Percentiles rank a stretch among this genome's conserved stretches.
phyloP scores from a whole-genome alignment of 2,113 vertebrate genomes.

The Delphinus delphis region DNA sequence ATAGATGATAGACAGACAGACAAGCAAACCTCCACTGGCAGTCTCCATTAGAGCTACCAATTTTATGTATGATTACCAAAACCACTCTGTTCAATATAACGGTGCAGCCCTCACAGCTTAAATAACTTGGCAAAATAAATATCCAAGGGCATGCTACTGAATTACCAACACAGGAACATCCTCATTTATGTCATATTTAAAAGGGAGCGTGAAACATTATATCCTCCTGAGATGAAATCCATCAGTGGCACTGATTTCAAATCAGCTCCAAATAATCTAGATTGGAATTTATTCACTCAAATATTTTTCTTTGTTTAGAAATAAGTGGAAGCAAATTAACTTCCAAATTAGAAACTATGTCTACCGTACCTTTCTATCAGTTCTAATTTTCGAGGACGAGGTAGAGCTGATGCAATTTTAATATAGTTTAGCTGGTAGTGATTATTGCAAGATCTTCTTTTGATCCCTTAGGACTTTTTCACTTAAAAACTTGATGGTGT shows the following conservation, averaged over 20 bases:
- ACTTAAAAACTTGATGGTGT: constrained; percentile 56
- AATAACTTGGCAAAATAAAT: neutral
- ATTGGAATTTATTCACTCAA: constrained; percentile 69
- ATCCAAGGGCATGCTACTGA: neutral
- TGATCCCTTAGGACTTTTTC: constrained; percentile 77
- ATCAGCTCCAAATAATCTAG: constrained; percentile 27
- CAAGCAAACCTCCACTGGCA: neutral
- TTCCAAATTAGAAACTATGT: constrained; percentile 77
- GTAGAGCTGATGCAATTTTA: constrained; percentile 77
- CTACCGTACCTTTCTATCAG: constrained; percentile 61
- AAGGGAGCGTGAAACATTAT: neutral
- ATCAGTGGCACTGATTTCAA: neutral
- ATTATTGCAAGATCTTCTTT: constrained; percentile 70
- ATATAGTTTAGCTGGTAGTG: constrained; percentile 75
- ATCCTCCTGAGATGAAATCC: neutral
- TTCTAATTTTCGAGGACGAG: constrained; percentile 79
- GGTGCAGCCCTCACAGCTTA: neutral
- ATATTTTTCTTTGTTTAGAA: constrained; percentile 68
- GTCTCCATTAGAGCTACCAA: neutral
- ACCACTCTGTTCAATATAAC: neutral
- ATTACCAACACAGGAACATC: neutral
- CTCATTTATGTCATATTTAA: neutral
- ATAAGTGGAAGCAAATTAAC: constrained; percentile 74
- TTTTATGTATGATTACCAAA: neutral
- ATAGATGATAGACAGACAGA: neutral